phyloP scores from a whole-genome alignment of 2,797 vertebrate species.

The Premnoplex brunnescens region DNA sequence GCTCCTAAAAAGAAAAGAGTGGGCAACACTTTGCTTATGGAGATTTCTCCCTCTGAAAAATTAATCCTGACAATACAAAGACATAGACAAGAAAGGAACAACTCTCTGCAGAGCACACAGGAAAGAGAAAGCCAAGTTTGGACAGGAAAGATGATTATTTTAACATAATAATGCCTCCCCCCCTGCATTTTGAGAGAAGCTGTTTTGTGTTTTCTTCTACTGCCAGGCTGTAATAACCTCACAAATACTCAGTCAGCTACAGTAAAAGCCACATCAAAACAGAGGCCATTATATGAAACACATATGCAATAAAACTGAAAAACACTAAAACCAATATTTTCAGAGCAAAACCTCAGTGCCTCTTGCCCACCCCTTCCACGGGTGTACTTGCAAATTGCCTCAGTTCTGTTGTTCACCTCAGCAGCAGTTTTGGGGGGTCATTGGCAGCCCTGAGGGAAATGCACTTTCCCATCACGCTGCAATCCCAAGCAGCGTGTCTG shows the following conservation, averaged over 20 bases:
- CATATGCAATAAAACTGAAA: not conserved
- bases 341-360: not conserved
- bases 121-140: not conserved
- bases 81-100: not conserved
- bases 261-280: slow-evolving; percentile 34
- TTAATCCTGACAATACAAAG: slow-evolving; percentile 40
- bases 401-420: not conserved
- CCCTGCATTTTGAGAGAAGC: slow-evolving; percentile 5
- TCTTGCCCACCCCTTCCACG: not conserved
- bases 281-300: slow-evolving; percentile 28
- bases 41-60: slow-evolving; percentile 22
- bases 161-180: slow-evolving; percentile 15
- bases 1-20: not conserved
- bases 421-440: not conserved
- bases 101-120: slow-evolving; percentile 19
- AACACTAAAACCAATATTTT: not conserved
- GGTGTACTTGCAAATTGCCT: not conserved
- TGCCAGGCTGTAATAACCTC: not conserved
- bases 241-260: slow-evolving; percentile 8
- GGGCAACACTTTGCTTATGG: not conserved
- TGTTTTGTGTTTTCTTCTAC: not conserved
- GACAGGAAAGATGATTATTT: slow-evolving; percentile 31
- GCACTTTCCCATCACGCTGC: not conserved
- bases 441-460: not conserved
- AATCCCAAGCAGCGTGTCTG: accelerated